Base-by-base conservation (phyloP, 2,888 invertebrate species). In the Chrysotoxum bicinctum region DNA sequence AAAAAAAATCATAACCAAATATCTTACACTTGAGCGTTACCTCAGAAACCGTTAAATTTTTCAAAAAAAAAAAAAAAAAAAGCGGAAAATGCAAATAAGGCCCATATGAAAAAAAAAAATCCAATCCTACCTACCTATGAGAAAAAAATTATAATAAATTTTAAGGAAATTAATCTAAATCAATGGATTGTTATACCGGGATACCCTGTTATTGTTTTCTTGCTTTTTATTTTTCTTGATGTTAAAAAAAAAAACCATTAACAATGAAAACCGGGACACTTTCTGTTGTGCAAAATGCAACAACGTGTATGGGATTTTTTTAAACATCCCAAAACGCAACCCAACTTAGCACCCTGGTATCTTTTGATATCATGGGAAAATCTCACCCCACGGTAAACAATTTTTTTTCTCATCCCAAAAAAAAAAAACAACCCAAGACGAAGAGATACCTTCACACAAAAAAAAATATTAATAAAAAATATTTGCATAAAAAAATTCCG, bases 401-500 rank as follows among this genome's bases (percentile, higher is more conserved):
- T 79, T 75, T 79, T 78, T 83, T 78, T 83, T 75, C 54, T 21
- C 40, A 43, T 35, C 70, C 50, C n/a, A 70, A 48, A 48, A 70
- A 64, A 45, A 26, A 56, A 70, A 64, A 45, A 26, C 43, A 62
- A 60, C 81, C 54, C 56, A 70, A 60, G 48, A 19, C 60, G 80
- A 87, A 75, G 12, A 84, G 80, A 80, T 84, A 84, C 80, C 84
- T 80, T 62, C 3, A 43, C 73, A 70, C 79, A 79, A 19, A 70
- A 72, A 85, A 70, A 90, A 89, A 89, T 80, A 72, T 90, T 89
- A 89, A 90, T 90, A 90, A 88, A 88, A 89, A 88, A 89, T 90
- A 91, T 91, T 91, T 91, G 91, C 91, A 91, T 91, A 91, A 91
- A 91, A 54, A 91, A 91, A 90, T 90, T 89, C 91, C 91, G 91